Base-by-base conservation (phyloP, 2,113 vertebrate species). In the Apeltes quadracus region DNA sequence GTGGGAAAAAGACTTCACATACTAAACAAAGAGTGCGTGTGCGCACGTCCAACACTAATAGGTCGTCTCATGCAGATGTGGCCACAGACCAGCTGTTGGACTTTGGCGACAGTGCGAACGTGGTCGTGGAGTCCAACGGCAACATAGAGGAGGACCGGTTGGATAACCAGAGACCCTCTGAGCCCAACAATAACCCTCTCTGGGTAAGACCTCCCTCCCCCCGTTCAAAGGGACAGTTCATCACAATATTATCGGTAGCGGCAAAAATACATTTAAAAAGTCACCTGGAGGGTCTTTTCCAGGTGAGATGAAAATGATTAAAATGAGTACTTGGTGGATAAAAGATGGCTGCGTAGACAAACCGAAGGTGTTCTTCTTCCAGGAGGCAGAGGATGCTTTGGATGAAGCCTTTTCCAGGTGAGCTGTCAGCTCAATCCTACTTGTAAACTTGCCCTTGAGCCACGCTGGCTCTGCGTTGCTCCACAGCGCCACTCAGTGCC, bases 401-500 rank as follows among this genome's bases (percentile, higher is more conserved):
- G 97, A 98, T 80, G 97, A 98, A 90, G 96, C 97, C 0, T 98
- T 98, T 84, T 96, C 96, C 70, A 98, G 96, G 97, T 98, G 94
- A 89, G 93, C 61, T 62, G 32, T 32, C 5, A 34, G 32, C 29
- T n/a, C 29, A 13, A 11, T 13, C 32, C 6, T 2, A 22, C 56
- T 25, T 43, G 4, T 43, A 53, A 78, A 57, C 69, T 66, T 48
- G 53, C n/a, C 71, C 39, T 6, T 61, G 38, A 61, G 32, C 57
- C 29, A 4, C 39, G 12, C 39, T 63, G 6, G 0, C 25, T 7
- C 48, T 59, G 64, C 61, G 64, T 41, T 39, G 57, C 56, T 29
- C 41, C 15, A 62, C 39, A 46, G 41, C 22, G 55, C 81, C 82
- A 66, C 69, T 20, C 46, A 22, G n/a, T 82, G 84, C 3, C 57